Conservation (phyloP, 23 tunicate species). For the Aplidium turbinatum region DNA sequence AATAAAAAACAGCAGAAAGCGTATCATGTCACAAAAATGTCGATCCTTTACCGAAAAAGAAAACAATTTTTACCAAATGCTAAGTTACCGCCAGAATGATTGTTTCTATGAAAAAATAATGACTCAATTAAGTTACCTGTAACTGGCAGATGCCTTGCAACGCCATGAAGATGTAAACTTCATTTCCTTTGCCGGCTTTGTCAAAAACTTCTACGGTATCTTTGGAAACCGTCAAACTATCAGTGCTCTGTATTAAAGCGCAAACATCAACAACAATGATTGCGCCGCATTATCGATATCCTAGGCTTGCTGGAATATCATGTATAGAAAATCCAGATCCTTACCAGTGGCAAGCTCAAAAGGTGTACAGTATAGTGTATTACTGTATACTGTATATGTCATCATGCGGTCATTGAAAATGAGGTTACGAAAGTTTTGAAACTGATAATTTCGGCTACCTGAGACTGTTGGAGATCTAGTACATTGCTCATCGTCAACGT, state of each 20-base stretch:
- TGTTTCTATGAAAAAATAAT: not conserved
- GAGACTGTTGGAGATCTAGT: constrained; percentile 20
- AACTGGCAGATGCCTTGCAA: constrained; percentile 25
- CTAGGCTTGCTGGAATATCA: not conserved
- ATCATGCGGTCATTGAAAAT: too few species aligned
- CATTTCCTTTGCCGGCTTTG: constrained; percentile 14
- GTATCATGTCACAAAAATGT: too few species aligned
- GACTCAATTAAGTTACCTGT: constrained; percentile 25
- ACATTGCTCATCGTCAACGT: not conserved
- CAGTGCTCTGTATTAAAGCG: not conserved
- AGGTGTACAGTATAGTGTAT: too few species aligned
- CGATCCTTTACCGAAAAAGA: not conserved
- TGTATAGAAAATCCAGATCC: not conserved
- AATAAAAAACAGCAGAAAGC: too few species aligned
- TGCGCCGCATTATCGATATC: not conserved
- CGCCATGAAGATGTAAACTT: constrained; percentile 30
- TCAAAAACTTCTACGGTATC: not conserved
- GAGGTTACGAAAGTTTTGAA: not conserved
- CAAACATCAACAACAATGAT: not conserved
- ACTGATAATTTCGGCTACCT: not conserved
- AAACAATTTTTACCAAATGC: not conserved
- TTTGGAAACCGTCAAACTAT: not conserved
- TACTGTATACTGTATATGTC: too few species aligned
- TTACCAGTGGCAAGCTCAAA: not conserved
- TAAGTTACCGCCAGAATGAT: not conserved